Percentiles rank a stretch among this genome's conserved stretches.
These are phyloP conservation scores for Notothenia rossii DNA, from an alignment of 2,113 vertebrate genomes.

Conservation along the genomic window DNA sequence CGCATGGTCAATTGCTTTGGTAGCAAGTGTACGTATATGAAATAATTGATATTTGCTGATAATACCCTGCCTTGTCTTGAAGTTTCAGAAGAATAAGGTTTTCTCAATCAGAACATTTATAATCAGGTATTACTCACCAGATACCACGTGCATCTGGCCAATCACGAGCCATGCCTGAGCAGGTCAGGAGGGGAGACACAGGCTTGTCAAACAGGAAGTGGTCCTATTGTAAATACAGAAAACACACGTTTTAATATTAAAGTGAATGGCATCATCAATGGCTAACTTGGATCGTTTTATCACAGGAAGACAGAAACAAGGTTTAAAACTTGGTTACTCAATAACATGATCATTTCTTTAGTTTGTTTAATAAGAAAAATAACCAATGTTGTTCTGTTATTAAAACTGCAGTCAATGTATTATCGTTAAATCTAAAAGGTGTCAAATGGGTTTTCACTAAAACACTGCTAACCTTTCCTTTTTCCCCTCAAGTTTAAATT, in stretches of 20 bases:
- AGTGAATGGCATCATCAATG: slow-evolving; percentile 4
- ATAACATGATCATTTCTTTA: no score
- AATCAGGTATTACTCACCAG: slow-evolving; percentile 72
- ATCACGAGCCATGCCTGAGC: slow-evolving; percentile 85
- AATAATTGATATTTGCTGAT: accelerated
- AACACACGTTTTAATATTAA: background rate
- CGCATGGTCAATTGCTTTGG: background rate
- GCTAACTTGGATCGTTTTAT: no score
- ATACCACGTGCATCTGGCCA: slow-evolving; percentile 86
- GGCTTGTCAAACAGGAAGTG: slow-evolving; percentile 87
- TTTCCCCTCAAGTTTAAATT: no score
- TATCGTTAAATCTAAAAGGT: no score
- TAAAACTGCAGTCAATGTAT: no score
- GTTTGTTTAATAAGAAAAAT: no score
- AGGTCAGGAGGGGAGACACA: slow-evolving; percentile 84
- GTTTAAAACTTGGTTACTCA: no score
- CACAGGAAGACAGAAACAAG: no score
- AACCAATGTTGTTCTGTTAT: no score
- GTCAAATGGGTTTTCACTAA: no score
- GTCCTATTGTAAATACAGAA: slow-evolving; percentile 70
- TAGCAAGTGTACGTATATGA: background rate
- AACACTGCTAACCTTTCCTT: no score
- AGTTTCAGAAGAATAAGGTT: background rate
- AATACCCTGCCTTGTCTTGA: background rate
- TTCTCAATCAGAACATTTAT: background rate